Evolutionary conservation across 2,113 vertebrate species (phyloP), one percentile per base, ranked within the genome.

Genomic region (Neogobius melanostomus): DNA sequence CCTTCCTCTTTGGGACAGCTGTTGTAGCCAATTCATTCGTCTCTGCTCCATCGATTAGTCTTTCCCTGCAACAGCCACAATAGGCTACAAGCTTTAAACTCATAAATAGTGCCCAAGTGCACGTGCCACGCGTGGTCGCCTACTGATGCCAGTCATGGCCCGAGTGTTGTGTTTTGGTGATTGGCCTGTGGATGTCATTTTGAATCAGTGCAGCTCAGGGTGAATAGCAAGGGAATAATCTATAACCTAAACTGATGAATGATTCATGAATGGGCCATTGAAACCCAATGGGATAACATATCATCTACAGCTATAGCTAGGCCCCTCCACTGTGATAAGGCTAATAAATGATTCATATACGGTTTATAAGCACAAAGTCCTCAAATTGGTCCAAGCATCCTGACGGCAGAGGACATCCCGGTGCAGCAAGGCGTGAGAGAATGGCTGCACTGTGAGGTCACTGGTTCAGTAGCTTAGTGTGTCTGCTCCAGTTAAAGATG

Each of bases 231-330:
- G 63, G 68, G 78, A 61, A 76, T 81, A 80, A 85, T 82, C 80
- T 70, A 79, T 77, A 82, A 68, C 82, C 82, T 68, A 81, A 71
- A 77, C 66, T 80, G 71, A 85, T 91, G 66, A 84, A 91, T 89
- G 81, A 91, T 90, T 88, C 85, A 91, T 91, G 86, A 89, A 87
- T 87, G 85, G 83, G 84, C 76, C 80, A 88, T 81, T 86, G 85
- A 85, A 79, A 77, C 82, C 82, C 82, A 83, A 82, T 85, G 76
- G 82, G 84, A 82, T 81, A 80, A 88, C 85, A 82, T 74, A 84
- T 79, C 79, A 81, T 85, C 81, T 77, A 70, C 69, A 82, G 81
- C 72, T 69, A 36, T 36, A 82, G 80, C 71, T 56, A 85, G 82
- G 77, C 79, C 77, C 79, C 66, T 80, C 64, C 54, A 47, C 81